Conservation (phyloP, 2,797 vertebrate species). For the Sebastes vulpes region DNA sequence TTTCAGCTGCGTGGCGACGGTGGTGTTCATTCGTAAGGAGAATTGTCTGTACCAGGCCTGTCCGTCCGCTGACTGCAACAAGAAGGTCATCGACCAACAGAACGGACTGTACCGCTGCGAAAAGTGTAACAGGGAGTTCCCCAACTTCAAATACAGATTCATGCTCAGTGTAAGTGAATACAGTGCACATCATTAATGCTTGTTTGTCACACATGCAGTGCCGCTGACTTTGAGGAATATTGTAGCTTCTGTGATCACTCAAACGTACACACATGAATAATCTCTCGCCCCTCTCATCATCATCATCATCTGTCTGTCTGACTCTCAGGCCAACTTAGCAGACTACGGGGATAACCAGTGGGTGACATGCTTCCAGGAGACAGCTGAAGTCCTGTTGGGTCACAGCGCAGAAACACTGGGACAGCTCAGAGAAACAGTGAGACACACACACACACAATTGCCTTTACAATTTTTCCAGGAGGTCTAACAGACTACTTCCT, state of each 20-base stretch:
- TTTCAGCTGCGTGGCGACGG: conserved; percentile 91
- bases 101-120: conserved; percentile 94
- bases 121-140: conserved; percentile 92
- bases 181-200: neutral
- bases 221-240: conserved; percentile 7
- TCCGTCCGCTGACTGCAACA: conserved; percentile 92
- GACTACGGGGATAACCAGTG: conserved; percentile 96
- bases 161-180: conserved; percentile 90
- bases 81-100: conserved; percentile 95
- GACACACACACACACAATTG: conserved; percentile 37
- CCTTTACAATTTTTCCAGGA: conserved; percentile 9
- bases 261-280: conserved; percentile 30
- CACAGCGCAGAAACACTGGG: conserved; percentile 90
- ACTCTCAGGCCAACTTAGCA: conserved; percentile 91
- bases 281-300: conserved; percentile 12
- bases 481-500: conserved; percentile 18
- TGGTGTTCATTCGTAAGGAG: conserved; percentile 92
- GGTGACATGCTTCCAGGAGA: conserved; percentile 97
- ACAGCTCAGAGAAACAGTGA: conserved; percentile 92
- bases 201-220: neutral
- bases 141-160: conserved; percentile 94
- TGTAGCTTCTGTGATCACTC: conserved; percentile 4
- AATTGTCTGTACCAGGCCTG: conserved; percentile 96
- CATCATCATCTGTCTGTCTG: conserved; percentile 15
- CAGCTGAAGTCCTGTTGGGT: conserved; percentile 92